Base-by-base conservation (phyloP, 92 coral and sea anemone genomes). In the Palythoa grandiflora region DNA sequence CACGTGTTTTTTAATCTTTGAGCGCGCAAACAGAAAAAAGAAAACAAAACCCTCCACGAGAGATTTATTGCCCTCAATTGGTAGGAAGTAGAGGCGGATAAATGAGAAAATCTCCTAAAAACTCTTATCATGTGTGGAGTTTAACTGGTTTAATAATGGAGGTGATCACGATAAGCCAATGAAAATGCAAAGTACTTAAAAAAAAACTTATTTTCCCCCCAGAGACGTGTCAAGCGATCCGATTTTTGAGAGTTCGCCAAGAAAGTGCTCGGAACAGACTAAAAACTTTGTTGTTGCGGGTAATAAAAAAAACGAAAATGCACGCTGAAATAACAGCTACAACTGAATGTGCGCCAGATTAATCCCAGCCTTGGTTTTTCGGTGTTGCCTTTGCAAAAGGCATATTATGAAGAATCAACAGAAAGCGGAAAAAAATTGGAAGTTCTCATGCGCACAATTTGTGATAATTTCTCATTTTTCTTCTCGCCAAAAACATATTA, bases 221-320 rank as follows among this genome's bases (percentile, higher is more conserved):
- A 55, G 61, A 55, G 61, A 55, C 61, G 61, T 55, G 5, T 55
- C 17, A 55, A 55, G 61, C 61, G 61, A 55, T 55, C 9, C 15
- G 61, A 55, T 55, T 55, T n/a, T 55, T 55, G 61, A 44, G 50
- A 44, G 50, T 44, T 2, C 6, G 6, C 61, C 70, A 78, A 36
- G 84, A 36, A 55, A 79, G 70, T 79, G 70, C 65, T 15, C 84
- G 7, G 39, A 48, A 78, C 83, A 78, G 83, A 78, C 83, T 78
- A 78, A 78, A 47, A 38, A 78, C 83, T 6, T 44, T 47, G 66
- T 38, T 78, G 83, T 78, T 14, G 83, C 83, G 83, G 5, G 83
- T 38, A 52, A 78, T 12, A 10, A 47, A 38, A 78, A 78, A 65
- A 65, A 78, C 44, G 66, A 78, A 60, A 60, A 60, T 60, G 68